These are phyloP conservation scores for Lasius platythorax DNA, from an alignment of 2,888 invertebrate genomes.

Conservation along the genomic window DNA sequence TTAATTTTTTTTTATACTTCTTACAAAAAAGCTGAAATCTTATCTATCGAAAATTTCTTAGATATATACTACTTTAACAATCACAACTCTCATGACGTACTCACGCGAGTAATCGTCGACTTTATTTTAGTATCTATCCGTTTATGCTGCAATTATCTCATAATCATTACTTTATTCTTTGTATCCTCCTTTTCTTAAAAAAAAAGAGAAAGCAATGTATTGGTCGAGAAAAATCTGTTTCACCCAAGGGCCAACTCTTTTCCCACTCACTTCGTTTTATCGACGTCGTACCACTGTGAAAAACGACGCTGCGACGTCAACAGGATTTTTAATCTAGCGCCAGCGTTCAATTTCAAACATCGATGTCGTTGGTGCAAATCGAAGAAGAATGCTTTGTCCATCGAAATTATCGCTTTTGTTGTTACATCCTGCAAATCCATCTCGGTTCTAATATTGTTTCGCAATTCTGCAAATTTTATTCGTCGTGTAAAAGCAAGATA, in stretches of 20 bases:
- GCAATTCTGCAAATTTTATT: neutral
- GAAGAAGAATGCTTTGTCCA: slow-evolving; percentile 5
- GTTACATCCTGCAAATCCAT: slow-evolving; percentile 4
- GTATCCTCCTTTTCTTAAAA: slow-evolving; percentile 2
- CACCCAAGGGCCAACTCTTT: slow-evolving; percentile 15
- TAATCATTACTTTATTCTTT: slow-evolving; percentile 38
- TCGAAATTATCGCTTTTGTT: slow-evolving; percentile 14
- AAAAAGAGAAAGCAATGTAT: neutral
- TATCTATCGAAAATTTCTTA: neutral
- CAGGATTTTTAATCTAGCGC: slow-evolving; percentile 54
- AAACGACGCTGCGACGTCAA: slow-evolving; percentile 35
- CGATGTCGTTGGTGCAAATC: slow-evolving; percentile 1
- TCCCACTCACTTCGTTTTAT: slow-evolving; percentile 18
- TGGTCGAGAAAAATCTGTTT: slow-evolving; percentile 38
- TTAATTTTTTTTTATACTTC: neutral
- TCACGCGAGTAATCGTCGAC: neutral
- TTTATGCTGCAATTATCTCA: slow-evolving; percentile 16
- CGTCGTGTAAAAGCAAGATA: neutral
- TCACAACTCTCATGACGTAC: neutral
- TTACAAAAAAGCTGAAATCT: neutral
- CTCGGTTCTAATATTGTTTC: neutral
- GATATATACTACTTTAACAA: neutral
- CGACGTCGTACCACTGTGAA: slow-evolving; percentile 37
- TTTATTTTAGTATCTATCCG: neutral
- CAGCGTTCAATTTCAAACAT: slow-evolving; percentile 47